Base-by-base conservation (phyloP, 2,888 invertebrate genomes). In the Gryllus longicercus region DNA sequence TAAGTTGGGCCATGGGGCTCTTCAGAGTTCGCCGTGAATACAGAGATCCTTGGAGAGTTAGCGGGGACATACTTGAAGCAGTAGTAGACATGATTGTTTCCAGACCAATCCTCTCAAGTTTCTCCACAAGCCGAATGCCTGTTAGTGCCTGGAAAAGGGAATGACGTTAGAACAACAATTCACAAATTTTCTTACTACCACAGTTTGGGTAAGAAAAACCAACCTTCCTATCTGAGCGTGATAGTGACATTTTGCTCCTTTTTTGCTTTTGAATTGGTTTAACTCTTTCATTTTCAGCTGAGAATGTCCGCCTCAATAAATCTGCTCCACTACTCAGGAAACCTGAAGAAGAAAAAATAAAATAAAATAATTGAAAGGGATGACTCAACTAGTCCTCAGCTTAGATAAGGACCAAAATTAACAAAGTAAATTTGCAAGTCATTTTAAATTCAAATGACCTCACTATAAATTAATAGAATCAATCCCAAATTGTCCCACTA, bases 1-100 rank as follows among this genome's bases (percentile, higher is more conserved):
- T 93, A 79, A 95, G 86, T 87, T 94, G 94, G 82, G 94, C 92
- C 92, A 95, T 93, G 2, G 94, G 94, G 85, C 94, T 94, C 82
- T 92, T 92, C 81, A 92, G 90, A 11, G 88, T 87, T 84, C 92
- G 91, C 74, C 90, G 85, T 1, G 90, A 90, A 87, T 86, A 93
- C 85, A 91, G 85, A 38, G 92, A 91, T 77, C 91, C 91, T 82
- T 90, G 91, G 38, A 91, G 86, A 14, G 92, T 91, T 8, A 93
- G 87, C 51, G 93, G 91, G 18, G 92, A 90, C 11, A 92, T 89
- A 8, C 89, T 88, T 51, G 88, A 90, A 83, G 82, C 84, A 0
- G 90, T 90, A 21, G 91, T 90, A 10, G 90, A 88, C 88, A 93
- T 92, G 76, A 93, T 90, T 83, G 91, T 91, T 79, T 91, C 91